Conservation (phyloP, 2,888 invertebrate genomes). For the Camponotus fellah region DNA sequence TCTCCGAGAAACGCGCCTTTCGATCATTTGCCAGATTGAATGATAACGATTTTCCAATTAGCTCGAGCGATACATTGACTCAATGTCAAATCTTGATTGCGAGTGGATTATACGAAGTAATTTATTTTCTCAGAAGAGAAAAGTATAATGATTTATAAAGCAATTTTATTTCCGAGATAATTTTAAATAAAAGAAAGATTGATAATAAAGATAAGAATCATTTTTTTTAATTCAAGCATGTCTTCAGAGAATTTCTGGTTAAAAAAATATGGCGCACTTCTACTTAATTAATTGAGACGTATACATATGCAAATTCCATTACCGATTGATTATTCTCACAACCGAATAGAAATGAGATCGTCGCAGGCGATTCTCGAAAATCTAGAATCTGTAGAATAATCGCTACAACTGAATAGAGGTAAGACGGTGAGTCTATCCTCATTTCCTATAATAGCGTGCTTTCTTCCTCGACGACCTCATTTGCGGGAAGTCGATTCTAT, state of each 20-base stretch:
- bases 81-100: background rate
- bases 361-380: slow-evolving; percentile 12
- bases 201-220: background rate
- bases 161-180: background rate
- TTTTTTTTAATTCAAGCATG: background rate
- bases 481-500: slow-evolving; percentile 59
- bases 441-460: slow-evolving; percentile 47
- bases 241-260: background rate
- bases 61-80: background rate
- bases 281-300: slow-evolving; percentile 10
- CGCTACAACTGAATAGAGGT: slow-evolving; percentile 11
- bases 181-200: background rate
- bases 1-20: background rate
- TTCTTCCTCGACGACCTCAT: slow-evolving; percentile 64
- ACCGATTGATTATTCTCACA: slow-evolving; percentile 5
- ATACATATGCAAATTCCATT: slow-evolving; percentile 17
- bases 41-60: slow-evolving; percentile 45
- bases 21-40: slow-evolving; percentile 25
- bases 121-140: background rate
- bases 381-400: slow-evolving; percentile 23
- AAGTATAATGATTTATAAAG: background rate
- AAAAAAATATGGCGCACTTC: background rate
- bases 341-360: background rate
- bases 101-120: background rate
- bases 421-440: slow-evolving; percentile 21